Base-by-base conservation (phyloP, 2,797 vertebrate species). In the Chromobotia macracanthus region DNA sequence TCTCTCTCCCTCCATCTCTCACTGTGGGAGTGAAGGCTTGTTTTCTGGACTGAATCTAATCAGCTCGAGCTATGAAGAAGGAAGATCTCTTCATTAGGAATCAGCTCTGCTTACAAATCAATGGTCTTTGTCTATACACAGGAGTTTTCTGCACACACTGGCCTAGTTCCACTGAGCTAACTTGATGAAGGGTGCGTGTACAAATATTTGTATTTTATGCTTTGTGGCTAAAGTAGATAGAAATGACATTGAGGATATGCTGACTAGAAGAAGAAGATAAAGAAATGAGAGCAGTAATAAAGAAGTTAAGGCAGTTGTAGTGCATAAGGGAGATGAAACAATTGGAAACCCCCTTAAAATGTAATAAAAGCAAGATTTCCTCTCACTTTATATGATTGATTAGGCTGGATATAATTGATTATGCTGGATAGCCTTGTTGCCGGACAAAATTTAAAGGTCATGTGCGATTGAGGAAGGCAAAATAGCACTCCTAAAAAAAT, bases 1-100 rank as follows among this genome's bases (percentile, higher is more conserved):
- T 79, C 60, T 72, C 58, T 41, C 38, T 10, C 9, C 9, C 61
- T 55, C 66, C 53, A 64, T 81, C 64, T 65, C 53, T 67, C 71
- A 55, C 23, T 67, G 35, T 75, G 63, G 61, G 50, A 77, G 67
- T 77, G 48, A 61, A 75, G 73, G 56, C 63, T 74, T 81, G 53
- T 63, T 82, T 70, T 86, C 80, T 79, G 60, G 72, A 66, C 56
- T 75, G 75, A 84, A 86, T 87, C 82, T 83, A 84, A 86, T 88
- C 76, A 81, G 13, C 48, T 72, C 19, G 12, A 66, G 44, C 80
- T 74, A 80, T 78, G 77, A 82, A 83, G 79, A 87, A 69, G 68
- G 56, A 82, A 70, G 71, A 46, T 61, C 79, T 84, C 79, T 86
- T 88, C 85, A 86, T 88, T 87, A 85, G 77, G 5, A 73, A 80